Conservation (phyloP, 2,797 vertebrate genomes). For the Spinus olivaceus region DNA sequence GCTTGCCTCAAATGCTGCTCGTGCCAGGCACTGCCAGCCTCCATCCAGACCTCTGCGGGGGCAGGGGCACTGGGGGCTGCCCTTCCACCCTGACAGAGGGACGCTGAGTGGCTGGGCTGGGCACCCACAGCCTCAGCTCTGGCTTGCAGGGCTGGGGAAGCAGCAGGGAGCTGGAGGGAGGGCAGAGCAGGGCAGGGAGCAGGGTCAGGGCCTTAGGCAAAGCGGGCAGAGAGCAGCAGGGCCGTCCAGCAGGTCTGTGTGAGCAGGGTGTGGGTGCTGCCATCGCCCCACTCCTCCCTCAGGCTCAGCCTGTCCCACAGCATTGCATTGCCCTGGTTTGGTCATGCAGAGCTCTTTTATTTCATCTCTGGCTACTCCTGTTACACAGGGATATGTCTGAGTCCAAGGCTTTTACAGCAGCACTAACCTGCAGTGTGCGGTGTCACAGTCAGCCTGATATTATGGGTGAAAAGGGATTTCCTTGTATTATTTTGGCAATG, state of each 20-base stretch:
- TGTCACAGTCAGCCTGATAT: not conserved
- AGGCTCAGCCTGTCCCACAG: not conserved
- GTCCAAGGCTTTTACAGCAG: not conserved
- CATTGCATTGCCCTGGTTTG: not conserved
- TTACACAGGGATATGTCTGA: not conserved
- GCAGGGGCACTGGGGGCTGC: not conserved
- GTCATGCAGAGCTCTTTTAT: not conserved
- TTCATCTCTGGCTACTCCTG: not conserved
- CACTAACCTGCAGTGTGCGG: not conserved
- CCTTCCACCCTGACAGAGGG: accelerated
- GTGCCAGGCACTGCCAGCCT: not conserved
- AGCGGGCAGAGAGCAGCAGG: not conserved
- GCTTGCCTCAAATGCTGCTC: not conserved
- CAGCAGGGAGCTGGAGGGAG: not conserved
- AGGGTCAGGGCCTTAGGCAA: accelerated
- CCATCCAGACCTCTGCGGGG: not conserved
- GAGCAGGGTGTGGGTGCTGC: not conserved
- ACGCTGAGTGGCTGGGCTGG: accelerated
- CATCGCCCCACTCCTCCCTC: not conserved
- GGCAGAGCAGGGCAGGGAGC: not conserved
- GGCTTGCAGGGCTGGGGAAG: not conserved
- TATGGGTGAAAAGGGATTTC: not conserved
- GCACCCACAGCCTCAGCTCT: not conserved
- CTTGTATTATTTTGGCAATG: not conserved
- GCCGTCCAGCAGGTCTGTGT: not conserved